Base-by-base conservation (phyloP, 2,888 invertebrate genomes). In the Sarcophaga carnaria region DNA sequence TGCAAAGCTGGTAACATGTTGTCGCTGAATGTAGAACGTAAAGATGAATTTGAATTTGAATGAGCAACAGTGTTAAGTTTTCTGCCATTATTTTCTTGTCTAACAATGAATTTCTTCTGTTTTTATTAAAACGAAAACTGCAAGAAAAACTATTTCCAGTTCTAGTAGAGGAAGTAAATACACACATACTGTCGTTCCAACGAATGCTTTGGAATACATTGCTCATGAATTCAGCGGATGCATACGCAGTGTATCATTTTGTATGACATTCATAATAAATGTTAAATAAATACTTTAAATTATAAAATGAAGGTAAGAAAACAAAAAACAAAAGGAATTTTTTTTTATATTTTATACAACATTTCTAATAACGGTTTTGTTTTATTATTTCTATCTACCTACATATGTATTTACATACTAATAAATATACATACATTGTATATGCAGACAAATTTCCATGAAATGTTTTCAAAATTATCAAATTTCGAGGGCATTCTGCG, bases 61-160 rank as follows among this genome's bases (percentile, higher is more conserved):
- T 87, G 59, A 87, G 87, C 84, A 87, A 87, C 84, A 87, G 87
- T 79, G 87, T 84, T 76, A 87, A 84, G 78, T 87, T 84, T 83
- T 78, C 10, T 87, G 12, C 75, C 81, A 82, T 79, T 81, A 72
- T 71, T 76, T 81, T 70, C 79, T 76, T 81, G 64, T 76, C 66
- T 71, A 54, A 69, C 84, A 84, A 84, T 80, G 71, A 71, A 71
- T 76, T 80, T 59, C 62, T 64, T 66, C 63, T 84, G 20, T 60
- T 64, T 20, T 4, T 74, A 22, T 47, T 63, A 4, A 66, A 22
- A 64, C 27, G 45, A 22, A 72, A 72, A 37, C n/a, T n/a, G n/a
- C 12, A 25, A 49, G 22, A 69, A 17, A 62, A 47, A 25, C 62
- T 76, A 70, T 45, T 76, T 64, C 17, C 59, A 45, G 14, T 47